Conservation (phyloP, 1,140 invertebrate genomes). For the Drosophila paulistorum region DNA sequence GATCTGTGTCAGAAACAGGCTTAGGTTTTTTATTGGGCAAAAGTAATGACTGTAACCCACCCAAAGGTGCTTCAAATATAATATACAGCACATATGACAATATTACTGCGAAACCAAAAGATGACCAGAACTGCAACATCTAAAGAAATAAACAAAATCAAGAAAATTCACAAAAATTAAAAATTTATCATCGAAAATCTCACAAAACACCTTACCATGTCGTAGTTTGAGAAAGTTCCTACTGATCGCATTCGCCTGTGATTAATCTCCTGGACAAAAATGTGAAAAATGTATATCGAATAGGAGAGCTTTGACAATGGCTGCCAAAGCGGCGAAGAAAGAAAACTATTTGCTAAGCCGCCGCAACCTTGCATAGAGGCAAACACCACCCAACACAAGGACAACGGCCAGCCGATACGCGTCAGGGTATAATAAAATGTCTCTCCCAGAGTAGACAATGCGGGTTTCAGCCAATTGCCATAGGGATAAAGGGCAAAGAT, state of each 20-base stretch:
- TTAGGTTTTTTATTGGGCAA: not conserved
- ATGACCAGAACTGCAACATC: slow-evolving; percentile 60
- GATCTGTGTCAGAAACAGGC: too few relatives aligned
- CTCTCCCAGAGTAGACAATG: slow-evolving; percentile 75
- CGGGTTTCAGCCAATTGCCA: slow-evolving; percentile 45
- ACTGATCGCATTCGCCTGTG: slow-evolving; percentile 35
- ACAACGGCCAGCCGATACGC: slow-evolving; percentile 86
- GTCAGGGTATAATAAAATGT: slow-evolving; percentile 87
- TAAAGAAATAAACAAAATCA: not conserved
- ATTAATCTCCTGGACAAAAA: slow-evolving; percentile 61
- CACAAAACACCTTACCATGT: slow-evolving; percentile 48
- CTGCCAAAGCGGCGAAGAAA: slow-evolving; percentile 84
- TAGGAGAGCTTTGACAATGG: slow-evolving; percentile 84
- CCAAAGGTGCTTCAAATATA: slow-evolving; percentile 54
- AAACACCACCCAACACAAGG: slow-evolving; percentile 88
- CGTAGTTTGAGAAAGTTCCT: slow-evolving; percentile 58
- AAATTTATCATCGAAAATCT: too few relatives aligned
- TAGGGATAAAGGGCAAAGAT: slow-evolving; percentile 68
- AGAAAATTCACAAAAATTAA: too few relatives aligned
- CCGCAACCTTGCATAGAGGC: slow-evolving; percentile 87
- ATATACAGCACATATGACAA: slow-evolving; percentile 45
- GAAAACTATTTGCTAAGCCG: slow-evolving; percentile 84
- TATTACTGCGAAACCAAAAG: slow-evolving; percentile 61
- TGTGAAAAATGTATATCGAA: slow-evolving; percentile 84
- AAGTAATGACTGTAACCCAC: slow-evolving; percentile 43